Evolutionary conservation across 2,797 vertebrate species (phyloP).

Genomic region (Myoxocephalus aenaeus): DNA sequence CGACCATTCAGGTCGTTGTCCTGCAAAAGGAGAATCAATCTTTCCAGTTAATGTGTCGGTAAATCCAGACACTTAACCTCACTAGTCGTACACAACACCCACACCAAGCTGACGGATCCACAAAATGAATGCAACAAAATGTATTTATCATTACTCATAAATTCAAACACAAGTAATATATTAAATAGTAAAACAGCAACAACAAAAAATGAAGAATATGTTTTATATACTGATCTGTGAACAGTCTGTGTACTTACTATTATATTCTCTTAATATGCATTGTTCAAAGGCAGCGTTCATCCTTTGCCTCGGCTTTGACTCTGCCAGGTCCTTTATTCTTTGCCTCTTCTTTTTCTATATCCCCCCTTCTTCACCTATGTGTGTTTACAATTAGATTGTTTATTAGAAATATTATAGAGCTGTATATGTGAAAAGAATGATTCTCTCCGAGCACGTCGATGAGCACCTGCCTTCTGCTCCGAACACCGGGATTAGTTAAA

Average conservation of each 20-base stretch:
- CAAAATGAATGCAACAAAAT: constrained; percentile 16
- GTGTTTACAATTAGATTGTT: constrained; percentile 29
- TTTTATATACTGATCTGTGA: constrained; percentile 9
- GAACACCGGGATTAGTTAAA: constrained; percentile 48
- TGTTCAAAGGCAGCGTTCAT: neutral
- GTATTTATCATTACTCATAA: constrained; percentile 12
- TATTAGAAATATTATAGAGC: constrained; percentile 42
- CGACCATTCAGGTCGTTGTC: constrained; percentile 54
- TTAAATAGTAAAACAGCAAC: neutral
- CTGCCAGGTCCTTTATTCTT: constrained; percentile 4
- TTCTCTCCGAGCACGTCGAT: constrained; percentile 17
- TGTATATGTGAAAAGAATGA: constrained; percentile 25
- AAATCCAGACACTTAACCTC: constrained; percentile 68
- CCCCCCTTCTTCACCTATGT: constrained; percentile 4
- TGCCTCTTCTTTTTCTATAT: constrained; percentile 3
- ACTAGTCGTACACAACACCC: constrained; percentile 12
- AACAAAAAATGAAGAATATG: neutral
- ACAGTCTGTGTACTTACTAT: neutral
- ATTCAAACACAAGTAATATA: constrained; percentile 18
- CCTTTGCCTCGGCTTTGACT: constrained; percentile 8
- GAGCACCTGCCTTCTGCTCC: constrained; percentile 49
- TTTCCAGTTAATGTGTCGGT: constrained; percentile 62
- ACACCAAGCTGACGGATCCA: constrained; percentile 4
- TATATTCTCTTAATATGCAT: neutral
- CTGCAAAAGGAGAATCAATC: constrained; percentile 70